Percentiles rank a stretch among this genome's conserved stretches.
Conservation (phyloP, 2,113 vertebrate species). For the Thalassarche chlororhynchos region DNA sequence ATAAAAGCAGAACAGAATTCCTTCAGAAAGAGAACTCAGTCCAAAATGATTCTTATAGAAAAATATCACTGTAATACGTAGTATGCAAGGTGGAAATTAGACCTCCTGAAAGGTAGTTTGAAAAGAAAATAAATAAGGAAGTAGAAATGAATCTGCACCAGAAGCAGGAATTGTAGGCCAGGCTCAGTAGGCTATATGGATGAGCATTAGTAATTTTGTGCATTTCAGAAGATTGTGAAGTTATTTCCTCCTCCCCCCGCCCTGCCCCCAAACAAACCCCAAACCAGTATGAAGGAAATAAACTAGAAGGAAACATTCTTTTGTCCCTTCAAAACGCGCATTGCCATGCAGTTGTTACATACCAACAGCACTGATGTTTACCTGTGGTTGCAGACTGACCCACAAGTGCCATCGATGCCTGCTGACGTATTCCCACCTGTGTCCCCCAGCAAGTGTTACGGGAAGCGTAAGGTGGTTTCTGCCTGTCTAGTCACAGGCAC, state of each 20-base stretch:
- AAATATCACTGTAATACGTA: neutral
- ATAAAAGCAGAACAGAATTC: neutral
- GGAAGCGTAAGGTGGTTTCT: neutral
- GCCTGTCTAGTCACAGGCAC: neutral
- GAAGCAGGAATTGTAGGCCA: neutral
- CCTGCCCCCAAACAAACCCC: too few relatives aligned
- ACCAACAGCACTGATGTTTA: neutral
- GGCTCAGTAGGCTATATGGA: neutral
- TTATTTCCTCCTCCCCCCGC: too few relatives aligned
- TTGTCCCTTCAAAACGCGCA: neutral
- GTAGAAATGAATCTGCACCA: neutral
- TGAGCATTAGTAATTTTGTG: accelerated
- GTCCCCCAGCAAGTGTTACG: neutral
- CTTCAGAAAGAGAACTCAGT: neutral
- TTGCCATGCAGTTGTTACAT: neutral
- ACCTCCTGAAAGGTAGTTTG: neutral
- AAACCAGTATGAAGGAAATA: neutral
- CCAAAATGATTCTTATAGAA: neutral
- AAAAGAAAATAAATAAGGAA: neutral
- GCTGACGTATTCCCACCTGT: neutral
- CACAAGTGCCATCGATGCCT: neutral
- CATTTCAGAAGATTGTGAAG: neutral
- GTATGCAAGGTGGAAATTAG: neutral
- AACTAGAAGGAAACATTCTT: neutral
- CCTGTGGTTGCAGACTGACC: neutral